Conservation (phyloP, 2,113 vertebrate species). For the Hemibagrus wyckioides region DNA sequence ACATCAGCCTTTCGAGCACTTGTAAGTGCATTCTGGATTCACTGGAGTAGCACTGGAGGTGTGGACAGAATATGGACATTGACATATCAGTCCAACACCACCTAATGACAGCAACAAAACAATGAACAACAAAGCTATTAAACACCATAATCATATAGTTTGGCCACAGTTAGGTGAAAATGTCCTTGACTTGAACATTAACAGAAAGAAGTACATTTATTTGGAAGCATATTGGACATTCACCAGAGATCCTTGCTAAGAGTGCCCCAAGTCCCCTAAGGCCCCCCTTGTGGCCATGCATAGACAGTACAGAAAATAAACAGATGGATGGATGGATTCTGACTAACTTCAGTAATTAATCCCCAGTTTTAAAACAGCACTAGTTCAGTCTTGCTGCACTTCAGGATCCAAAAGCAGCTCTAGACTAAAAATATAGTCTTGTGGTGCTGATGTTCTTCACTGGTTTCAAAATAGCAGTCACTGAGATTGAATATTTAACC, state of each 20-base stretch:
- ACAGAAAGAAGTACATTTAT: slow-evolving; percentile 17
- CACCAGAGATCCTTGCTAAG: too few relatives aligned
- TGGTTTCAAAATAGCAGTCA: slow-evolving; percentile 50
- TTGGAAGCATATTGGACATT: not conserved
- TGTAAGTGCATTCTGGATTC: slow-evolving; percentile 44
- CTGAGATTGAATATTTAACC: slow-evolving; percentile 53
- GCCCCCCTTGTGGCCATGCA: too few relatives aligned
- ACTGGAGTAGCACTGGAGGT: slow-evolving; percentile 42
- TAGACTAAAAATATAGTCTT: not conserved
- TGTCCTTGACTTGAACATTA: not conserved
- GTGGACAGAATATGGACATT: slow-evolving; percentile 49
- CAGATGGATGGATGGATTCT: not conserved
- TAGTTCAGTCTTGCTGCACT: not conserved
- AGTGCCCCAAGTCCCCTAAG: too few relatives aligned
- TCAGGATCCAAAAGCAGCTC: not conserved
- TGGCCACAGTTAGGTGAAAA: slow-evolving; percentile 43
- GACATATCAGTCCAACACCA: slow-evolving; percentile 55
- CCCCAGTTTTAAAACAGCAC: not conserved
- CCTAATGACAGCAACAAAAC: slow-evolving; percentile 56
- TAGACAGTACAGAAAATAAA: too few relatives aligned
- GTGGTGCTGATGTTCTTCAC: not conserved
- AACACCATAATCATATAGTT: not conserved
- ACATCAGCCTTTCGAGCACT: slow-evolving; percentile 57
- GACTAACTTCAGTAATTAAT: not conserved
- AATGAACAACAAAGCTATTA: slow-evolving; percentile 24